A percentile compares a stretch with the other conserved stretches of the same genome.
phyloP scores from a whole-genome alignment of 2,888 invertebrate genomes.

The Trachelus troglodyta region DNA sequence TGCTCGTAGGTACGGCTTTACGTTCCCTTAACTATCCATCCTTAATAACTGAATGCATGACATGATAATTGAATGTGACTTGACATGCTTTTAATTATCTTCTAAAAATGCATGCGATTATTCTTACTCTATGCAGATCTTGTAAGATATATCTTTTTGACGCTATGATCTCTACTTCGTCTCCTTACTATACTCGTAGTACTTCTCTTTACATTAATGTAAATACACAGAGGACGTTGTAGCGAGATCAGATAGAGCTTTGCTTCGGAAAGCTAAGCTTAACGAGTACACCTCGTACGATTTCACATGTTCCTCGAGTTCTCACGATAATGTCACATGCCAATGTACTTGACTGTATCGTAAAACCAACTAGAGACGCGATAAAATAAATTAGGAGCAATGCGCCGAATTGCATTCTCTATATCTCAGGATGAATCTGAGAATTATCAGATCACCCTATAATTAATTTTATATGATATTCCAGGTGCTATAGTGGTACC shows the following conservation, averaged over 20 bases:
- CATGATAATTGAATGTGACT: slow-evolving; percentile 18
- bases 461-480: slow-evolving; percentile 23
- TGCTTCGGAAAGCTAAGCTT: not conserved
- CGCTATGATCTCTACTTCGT: not conserved
- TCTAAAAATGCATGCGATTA: slow-evolving; percentile 17
- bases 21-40: not conserved
- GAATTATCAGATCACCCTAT: not conserved
- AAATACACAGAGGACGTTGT: not conserved
- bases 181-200: not conserved
- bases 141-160: not conserved
- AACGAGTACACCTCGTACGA: not conserved
- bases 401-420: not conserved
- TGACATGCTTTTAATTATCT: slow-evolving; percentile 16
- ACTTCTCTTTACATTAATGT: not conserved
- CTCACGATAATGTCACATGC: not conserved
- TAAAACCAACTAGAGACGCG: not conserved
- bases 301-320: not conserved
- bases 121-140: slow-evolving; percentile 6
- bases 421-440: not conserved
- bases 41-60: slow-evolving; percentile 12
- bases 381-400: not conserved
- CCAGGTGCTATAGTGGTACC: slow-evolving; percentile 68
- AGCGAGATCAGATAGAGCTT: not conserved
- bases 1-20: not conserved
- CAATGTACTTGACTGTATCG: not conserved